Base-by-base conservation (phyloP, 2,113 vertebrate species). In the Corythoichthys haematopterus region DNA sequence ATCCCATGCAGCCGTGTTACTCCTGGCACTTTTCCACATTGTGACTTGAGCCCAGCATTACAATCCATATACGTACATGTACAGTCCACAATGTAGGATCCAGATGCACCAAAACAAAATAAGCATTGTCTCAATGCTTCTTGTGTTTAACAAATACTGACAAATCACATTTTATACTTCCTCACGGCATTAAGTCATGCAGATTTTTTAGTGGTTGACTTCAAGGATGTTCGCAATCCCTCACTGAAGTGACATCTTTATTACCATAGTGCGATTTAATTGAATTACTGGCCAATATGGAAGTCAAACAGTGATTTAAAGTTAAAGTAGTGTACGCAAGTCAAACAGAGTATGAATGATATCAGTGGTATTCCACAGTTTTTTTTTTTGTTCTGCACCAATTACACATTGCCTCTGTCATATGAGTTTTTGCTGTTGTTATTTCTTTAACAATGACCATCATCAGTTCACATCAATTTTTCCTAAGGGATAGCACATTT, bases 11-110 rank as follows among this genome's bases (percentile, higher is more conserved):
- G 69, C 68, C 40, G 58, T 35, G 51, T 74, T 78, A 72, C 77
- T 65, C 50, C 72, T 67, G 75, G 69, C 72, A 69, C 55, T 67
- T 75, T 73, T 80, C 48, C 69, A 20, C 75, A 57, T 56, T 75
- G 65, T 80, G 69, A 87, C 83, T 81, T 83, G 68, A 75, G 1
- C 38, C 36, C 45, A 57, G 60, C 50, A 56, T 71, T 14, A 57
- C 57, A 72, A 55, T 64, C 56, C 43, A 6, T 65, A 50, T 15
- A 45, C 33, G 2, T 33, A 12, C 12, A 55, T 16, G 5, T 50
- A 36, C 38, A 28, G 61, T 51, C 7, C 60, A 48, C 43, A 46
- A 28, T 28, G 20, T 46, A 20, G 33, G 45, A 33, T 35, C 10
- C 66, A 65, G 47, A 62, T 33, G n/a, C 20, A 9, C 52, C 33